Base-by-base conservation (phyloP, 2,888 invertebrate species). In the Agonopterix subpropinquella region DNA sequence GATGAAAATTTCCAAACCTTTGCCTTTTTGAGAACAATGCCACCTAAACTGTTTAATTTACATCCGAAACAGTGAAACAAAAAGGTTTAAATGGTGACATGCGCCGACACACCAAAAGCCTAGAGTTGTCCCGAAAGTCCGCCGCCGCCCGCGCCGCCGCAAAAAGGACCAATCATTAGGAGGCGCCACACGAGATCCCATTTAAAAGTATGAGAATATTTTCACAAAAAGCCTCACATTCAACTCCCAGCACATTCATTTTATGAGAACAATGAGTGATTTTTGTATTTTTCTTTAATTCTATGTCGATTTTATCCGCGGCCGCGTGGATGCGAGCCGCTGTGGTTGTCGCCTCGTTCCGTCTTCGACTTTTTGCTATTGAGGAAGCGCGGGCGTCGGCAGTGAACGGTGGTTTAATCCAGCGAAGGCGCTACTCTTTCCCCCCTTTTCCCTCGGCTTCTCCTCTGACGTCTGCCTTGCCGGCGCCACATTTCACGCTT, bases 121-220 rank as follows among this genome's bases (percentile, higher is more conserved):
- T 82, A 83, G 81, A 80, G 28, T 65, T 68, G 74, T 69, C 64
- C 68, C 64, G 68, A 71, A 64, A 70, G 77, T 66, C 69, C 70
- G 63, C 67, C 65, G 66, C 45, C 36, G 45, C 18, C 11, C 11
- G 28, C 47, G 75, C 80, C 84, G 81, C 67, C 75, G 79, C 86
- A 88, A 88, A 88, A 88, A 88, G 80, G 76, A 86, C 72, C 73
- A 85, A 78, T 83, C 86, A 86, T 88, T 88, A 87, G 84, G 81
- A 85, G 87, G 87, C 87, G 87, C 87, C 87, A 87, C 87, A 87
- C 86, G 87, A 86, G 85, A 78, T 71, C 82, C 85, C 85, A 84
- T 87, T 86, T 87, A 86, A 87, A 84, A 88, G 86, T 87, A 88
- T 86, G 86, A 84, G 86, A 88, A 88, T 87, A 88, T 88, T 86